Base-by-base conservation (phyloP, 2,113 vertebrate genomes). In the Carassius auratus region DNA sequence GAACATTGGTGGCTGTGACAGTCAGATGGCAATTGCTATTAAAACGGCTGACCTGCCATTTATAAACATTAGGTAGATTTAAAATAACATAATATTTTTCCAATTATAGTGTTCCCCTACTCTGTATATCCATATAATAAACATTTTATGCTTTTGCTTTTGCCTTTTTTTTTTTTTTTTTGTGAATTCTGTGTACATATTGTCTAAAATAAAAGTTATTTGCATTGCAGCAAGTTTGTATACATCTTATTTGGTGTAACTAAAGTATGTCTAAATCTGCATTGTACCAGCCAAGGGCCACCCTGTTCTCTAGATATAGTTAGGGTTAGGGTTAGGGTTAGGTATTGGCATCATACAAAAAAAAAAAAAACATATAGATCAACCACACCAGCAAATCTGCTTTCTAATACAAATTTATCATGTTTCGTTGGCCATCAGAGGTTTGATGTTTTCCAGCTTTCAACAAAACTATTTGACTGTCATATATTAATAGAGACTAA, bases 401-500 rank as follows among this genome's bases (percentile, higher is more conserved):
- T 61, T 61, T 79, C 77, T 21, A 62, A 62, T 42, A 9, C 21
- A n/a, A 45, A 79, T 42, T 15, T n/a, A 62, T 79, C 30, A n/a
- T 15, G 50, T 76, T 76, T 55, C n/a, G n/a, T 66, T 64, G 78
- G 15, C 59, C 38, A 3, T 62, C 78, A 64, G 38, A 45, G 15
- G 38, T 64, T 80, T 64, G 57, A 64, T 14, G 64, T 68, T 82
- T 62, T 23, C 14, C 73, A 87, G 77, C 69, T 38, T 61, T 81
- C 74, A 30, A 71, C 79, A 85, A 52, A 87, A 30, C 86, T 62
- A 71, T 57, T 52, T 84, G 26, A 83, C 68, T 64, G 30, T 59
- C 45, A 15, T 38, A 81, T 81, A 80, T 81, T 81, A 81, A 59
- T 81, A 45, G 45, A 81, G 68, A 80, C 84, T 84, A 84, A 84